phyloP scores from a whole-genome alignment of 2,888 invertebrate genomes.

The Drosophila lacicola region DNA sequence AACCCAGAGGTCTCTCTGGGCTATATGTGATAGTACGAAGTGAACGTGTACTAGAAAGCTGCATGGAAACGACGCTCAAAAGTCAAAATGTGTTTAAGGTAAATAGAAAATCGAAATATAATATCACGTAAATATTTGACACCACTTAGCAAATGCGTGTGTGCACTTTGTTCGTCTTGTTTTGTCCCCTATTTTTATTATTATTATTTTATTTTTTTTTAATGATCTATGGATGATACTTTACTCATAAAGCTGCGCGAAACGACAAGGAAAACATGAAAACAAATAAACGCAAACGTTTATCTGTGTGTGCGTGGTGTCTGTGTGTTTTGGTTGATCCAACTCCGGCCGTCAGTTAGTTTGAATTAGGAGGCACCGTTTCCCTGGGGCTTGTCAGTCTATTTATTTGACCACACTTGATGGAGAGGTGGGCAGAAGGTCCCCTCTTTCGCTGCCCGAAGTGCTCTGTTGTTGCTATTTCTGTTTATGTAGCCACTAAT shows the following conservation, averaged over 20 bases:
- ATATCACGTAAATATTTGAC: conserved; percentile 80
- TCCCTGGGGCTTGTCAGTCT: conserved; percentile 47
- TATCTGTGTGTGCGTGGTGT: conserved; percentile 17
- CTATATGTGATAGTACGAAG: not conserved
- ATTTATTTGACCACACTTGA: conserved; percentile 64
- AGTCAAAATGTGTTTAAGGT: conserved; percentile 52
- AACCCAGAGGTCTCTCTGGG: not conserved
- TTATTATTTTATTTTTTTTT: not conserved
- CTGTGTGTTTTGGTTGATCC: conserved; percentile 29
- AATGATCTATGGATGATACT: conserved; percentile 29
- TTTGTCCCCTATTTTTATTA: conserved; percentile 14
- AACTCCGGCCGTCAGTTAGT: conserved; percentile 19
- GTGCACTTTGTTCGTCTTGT: conserved; percentile 34
- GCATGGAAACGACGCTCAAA: conserved; percentile 35
- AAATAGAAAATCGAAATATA: conserved; percentile 80
- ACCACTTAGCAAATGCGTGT: conserved; percentile 76
- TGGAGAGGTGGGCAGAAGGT: conserved; percentile 22
- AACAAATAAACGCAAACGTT: conserved; percentile 50
- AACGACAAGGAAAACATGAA: conserved; percentile 52
- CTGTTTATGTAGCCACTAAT: conserved; percentile 69
- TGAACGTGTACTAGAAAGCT: conserved; percentile 3
- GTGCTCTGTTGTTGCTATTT: conserved; percentile 18
- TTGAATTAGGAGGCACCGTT: conserved; percentile 20
- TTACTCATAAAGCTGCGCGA: conserved; percentile 24
- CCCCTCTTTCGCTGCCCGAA: conserved; percentile 6